These are phyloP conservation scores for Bradysia coprophila DNA, from an alignment of 1,140 invertebrate genomes.

Conservation along the genomic window DNA sequence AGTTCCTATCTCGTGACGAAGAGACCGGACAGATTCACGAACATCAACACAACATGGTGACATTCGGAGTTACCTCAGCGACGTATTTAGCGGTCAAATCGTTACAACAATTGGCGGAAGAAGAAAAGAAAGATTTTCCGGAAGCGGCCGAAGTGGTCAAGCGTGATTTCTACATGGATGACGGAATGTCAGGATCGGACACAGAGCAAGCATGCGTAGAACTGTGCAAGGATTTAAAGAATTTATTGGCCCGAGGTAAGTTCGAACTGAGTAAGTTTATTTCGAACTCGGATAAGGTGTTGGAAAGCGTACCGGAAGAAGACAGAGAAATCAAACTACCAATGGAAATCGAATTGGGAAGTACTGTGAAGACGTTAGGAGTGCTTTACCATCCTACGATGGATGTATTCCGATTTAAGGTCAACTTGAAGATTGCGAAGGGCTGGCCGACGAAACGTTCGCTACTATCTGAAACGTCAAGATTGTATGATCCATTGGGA, in stretches of 20 bases:
- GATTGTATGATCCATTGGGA: background rate
- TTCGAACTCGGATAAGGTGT: slow-evolving; percentile 3
- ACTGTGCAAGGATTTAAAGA: slow-evolving; percentile 1
- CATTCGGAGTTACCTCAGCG: slow-evolving; percentile 14
- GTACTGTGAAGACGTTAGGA: background rate
- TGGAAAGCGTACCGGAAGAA: slow-evolving; percentile 2
- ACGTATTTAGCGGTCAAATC: slow-evolving; percentile 17
- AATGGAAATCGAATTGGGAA: background rate
- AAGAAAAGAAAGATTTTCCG: slow-evolving; percentile 9
- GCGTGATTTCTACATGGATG: slow-evolving; percentile 27
- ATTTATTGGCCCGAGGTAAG: slow-evolving; percentile 1
- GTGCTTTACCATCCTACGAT: background rate
- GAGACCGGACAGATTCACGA: slow-evolving; percentile 6
- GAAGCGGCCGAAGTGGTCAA: slow-evolving; percentile 10
- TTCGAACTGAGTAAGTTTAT: slow-evolving; percentile 5
- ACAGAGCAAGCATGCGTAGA: slow-evolving; percentile 2
- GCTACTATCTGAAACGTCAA: background rate
- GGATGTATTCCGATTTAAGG: background rate
- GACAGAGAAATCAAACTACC: background rate
- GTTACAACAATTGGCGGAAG: slow-evolving; percentile 12
- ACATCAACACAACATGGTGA: slow-evolving; percentile 12
- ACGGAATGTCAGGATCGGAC: slow-evolving; percentile 20
- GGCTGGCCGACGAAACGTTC: slow-evolving; percentile 1
- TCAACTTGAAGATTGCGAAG: background rate
- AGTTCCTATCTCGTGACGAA: slow-evolving; percentile 21